Percentiles rank a stretch among this genome's conserved stretches.
Conservation (phyloP, 2,113 vertebrate species). For the Stercorarius parasiticus region DNA sequence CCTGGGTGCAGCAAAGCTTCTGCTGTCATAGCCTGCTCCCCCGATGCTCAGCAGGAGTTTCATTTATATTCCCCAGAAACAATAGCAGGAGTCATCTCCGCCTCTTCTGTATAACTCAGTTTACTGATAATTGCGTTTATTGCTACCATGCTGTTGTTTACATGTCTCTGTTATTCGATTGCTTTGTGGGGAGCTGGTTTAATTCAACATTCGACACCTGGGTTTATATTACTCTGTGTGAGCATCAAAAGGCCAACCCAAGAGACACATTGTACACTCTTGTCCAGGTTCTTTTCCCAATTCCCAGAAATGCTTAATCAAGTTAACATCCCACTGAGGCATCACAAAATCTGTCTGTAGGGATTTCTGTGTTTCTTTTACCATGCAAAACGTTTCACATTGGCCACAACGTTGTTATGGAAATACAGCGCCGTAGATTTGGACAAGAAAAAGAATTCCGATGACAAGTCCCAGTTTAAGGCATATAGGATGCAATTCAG, state of each 20-base stretch:
- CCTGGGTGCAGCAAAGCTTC: neutral
- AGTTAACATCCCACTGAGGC: neutral
- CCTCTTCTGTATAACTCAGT: neutral
- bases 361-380: neutral
- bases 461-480: neutral
- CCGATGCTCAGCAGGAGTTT: accelerated
- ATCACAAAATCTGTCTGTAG: neutral
- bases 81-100: neutral
- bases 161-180: neutral
- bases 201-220: neutral
- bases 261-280: neutral
- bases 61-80: neutral
- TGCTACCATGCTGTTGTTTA: neutral
- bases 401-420: neutral
- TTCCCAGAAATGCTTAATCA: neutral
- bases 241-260: neutral
- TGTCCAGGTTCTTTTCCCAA: neutral
- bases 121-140: neutral
- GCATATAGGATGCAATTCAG: neutral
- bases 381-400: neutral
- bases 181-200: neutral
- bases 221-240: neutral
- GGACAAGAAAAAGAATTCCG: neutral
- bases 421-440: accelerated
- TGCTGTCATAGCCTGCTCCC: neutral